A percentile compares a stretch with the other conserved stretches of the same genome.
Conservation (phyloP, 2,888 invertebrate species). For the Stenodera caucasica region DNA sequence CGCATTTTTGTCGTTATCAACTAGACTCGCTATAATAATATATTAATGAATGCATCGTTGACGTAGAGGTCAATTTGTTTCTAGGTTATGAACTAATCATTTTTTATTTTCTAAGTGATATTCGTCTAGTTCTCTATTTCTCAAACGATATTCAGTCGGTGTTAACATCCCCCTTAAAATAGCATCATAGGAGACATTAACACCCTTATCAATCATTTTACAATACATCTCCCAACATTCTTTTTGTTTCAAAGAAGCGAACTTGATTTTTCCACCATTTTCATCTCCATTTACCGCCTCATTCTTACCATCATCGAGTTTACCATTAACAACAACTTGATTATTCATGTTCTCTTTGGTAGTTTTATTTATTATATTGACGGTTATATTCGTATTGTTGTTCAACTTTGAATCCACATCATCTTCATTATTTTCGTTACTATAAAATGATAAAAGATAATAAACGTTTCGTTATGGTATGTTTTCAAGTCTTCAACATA, state of each 20-base stretch:
- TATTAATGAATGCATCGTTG: background rate
- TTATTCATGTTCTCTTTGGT: background rate
- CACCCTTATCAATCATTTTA: slow-evolving; percentile 69
- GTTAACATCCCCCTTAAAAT: slow-evolving; percentile 71
- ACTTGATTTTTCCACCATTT: slow-evolving; percentile 30
- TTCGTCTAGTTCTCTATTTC: slow-evolving; percentile 50
- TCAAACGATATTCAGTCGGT: slow-evolving; percentile 69
- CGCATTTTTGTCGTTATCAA: too few species aligned
- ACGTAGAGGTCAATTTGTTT: background rate
- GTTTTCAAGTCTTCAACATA: background rate
- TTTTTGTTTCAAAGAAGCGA: slow-evolving; percentile 50
- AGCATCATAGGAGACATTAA: slow-evolving; percentile 69
- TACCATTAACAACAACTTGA: background rate
- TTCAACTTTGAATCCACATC: background rate
- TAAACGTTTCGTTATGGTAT: background rate
- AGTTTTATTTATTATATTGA: slow-evolving; percentile 4
- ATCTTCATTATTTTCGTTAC: background rate
- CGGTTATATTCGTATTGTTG: slow-evolving; percentile 6
- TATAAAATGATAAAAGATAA: slow-evolving; percentile 1
- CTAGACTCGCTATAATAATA: too few species aligned
- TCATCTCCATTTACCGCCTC: slow-evolving; percentile 10
- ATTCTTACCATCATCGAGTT: background rate
- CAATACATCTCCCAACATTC: slow-evolving; percentile 70
- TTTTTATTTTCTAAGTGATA: background rate
- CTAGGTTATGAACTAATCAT: background rate